phyloP scores from a whole-genome alignment of 2,888 invertebrate species.

The Bedellia somnulentella region DNA sequence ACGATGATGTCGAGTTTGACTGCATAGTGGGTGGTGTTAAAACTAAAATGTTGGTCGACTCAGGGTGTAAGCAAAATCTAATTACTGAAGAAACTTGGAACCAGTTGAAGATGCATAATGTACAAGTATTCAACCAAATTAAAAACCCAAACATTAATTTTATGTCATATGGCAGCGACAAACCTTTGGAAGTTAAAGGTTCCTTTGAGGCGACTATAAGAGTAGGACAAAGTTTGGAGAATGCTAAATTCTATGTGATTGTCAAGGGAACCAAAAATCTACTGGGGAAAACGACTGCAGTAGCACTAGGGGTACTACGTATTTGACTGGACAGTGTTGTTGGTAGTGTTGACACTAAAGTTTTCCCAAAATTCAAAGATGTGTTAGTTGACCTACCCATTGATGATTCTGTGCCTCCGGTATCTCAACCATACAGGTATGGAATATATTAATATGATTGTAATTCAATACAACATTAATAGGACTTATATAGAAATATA shows the following conservation, averaged over 20 bases:
- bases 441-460: background rate
- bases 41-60: background rate
- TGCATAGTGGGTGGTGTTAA: background rate
- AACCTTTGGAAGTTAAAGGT: background rate
- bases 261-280: slow-evolving; percentile 2
- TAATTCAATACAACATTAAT: background rate
- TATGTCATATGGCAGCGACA: slow-evolving; percentile 1
- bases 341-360: background rate
- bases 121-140: background rate
- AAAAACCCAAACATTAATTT: slow-evolving; percentile 1
- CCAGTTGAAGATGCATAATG: background rate
- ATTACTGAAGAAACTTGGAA: too few species aligned
- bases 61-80: background rate
- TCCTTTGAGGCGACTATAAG: background rate
- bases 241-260: slow-evolving; percentile 2
- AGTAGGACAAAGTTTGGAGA: background rate
- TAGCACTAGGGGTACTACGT: background rate
- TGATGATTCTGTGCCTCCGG: background rate
- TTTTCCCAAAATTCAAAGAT: slow-evolving; percentile 4
- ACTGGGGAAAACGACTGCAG: slow-evolving; percentile 3
- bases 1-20: background rate
- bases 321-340: background rate
- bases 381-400: slow-evolving; percentile 1
- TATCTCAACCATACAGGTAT: slow-evolving; percentile 1
- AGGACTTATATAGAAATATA: background rate